Percentiles rank a stretch among this genome's conserved stretches.
These are phyloP conservation scores for Eospalax fontanierii DNA, from an alignment of 2,797 vertebrate genomes.

Conservation along the genomic window DNA sequence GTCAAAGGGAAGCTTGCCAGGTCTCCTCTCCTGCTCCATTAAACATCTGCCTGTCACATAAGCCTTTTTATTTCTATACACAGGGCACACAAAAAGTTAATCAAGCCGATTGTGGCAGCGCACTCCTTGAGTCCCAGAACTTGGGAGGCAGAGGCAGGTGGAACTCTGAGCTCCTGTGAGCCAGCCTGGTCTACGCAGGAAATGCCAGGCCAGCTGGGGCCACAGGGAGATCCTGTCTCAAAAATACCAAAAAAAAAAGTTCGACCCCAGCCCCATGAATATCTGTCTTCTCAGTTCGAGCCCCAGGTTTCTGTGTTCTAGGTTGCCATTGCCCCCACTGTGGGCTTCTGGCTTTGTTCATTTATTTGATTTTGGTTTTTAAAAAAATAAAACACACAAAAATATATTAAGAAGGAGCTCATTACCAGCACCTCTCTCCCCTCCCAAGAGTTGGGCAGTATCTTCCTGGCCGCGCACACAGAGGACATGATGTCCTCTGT, in stretches of 20 bases:
- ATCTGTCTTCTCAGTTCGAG: neutral
- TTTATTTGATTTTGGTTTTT: neutral
- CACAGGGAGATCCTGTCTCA: too few species aligned
- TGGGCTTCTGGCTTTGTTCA: slow-evolving; percentile 31
- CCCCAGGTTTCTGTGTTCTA: neutral
- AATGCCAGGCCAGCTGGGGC: too few species aligned
- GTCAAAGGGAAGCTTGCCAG: slow-evolving; percentile 8
- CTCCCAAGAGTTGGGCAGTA: neutral
- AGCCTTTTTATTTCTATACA: slow-evolving; percentile 7
- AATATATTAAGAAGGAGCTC: slow-evolving; percentile 45
- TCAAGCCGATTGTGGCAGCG: too few species aligned
- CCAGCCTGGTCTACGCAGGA: too few species aligned
- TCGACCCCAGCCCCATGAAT: neutral
- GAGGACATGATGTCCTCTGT: neutral
- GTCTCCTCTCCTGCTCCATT: neutral
- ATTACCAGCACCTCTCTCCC: neutral
- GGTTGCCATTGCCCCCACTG: neutral
- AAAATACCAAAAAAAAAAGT: neutral
- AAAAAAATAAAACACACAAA: slow-evolving; percentile 23
- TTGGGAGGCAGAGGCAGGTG: too few species aligned
- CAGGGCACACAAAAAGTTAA: slow-evolving; percentile 26
- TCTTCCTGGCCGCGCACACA: neutral
- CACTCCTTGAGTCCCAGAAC: too few species aligned
- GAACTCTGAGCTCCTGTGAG: too few species aligned
- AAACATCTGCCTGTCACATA: neutral